Evolutionary conservation across 2,113 vertebrate species (phyloP).

Genomic region (Enhydra lutris): DNA sequence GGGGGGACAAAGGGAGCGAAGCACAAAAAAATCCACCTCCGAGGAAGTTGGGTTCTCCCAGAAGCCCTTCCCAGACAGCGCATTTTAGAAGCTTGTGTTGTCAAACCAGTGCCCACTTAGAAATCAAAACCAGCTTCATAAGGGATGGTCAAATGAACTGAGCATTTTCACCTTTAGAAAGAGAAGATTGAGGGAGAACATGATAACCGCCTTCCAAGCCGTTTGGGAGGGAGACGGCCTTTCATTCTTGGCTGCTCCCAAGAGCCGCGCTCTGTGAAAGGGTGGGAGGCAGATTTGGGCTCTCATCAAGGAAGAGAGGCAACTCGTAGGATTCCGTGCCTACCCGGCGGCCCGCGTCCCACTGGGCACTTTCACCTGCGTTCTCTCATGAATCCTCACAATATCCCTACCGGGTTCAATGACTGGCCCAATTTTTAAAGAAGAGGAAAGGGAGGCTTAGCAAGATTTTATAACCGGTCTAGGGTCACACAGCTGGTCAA

Average conservation of each 20-base stretch:
- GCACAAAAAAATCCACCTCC: background rate
- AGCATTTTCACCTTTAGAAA: slow-evolving; percentile 49
- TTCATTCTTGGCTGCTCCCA: slow-evolving; percentile 44
- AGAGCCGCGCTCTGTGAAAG: background rate
- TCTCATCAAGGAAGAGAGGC: background rate
- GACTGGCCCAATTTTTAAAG: slow-evolving; percentile 12
- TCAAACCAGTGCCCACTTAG: background rate
- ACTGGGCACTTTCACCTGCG: background rate
- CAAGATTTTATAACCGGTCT: background rate
- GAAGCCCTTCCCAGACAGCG: background rate
- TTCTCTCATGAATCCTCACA: background rate
- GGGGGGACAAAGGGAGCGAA: background rate
- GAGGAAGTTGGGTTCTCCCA: background rate
- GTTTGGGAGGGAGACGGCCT: background rate
- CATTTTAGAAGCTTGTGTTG: background rate
- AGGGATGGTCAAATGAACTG: slow-evolving; percentile 36
- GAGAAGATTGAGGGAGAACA: background rate
- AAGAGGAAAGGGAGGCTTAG: slow-evolving; percentile 4
- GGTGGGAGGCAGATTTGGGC: background rate
- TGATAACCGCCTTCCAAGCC: slow-evolving; percentile 31
- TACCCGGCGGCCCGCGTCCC: background rate
- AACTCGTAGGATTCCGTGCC: background rate
- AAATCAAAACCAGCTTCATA: slow-evolving; percentile 45
- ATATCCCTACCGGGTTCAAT: background rate
- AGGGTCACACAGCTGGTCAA: background rate